Conservation (phyloP, 2,888 invertebrate genomes). For the Drosophila merina region DNA sequence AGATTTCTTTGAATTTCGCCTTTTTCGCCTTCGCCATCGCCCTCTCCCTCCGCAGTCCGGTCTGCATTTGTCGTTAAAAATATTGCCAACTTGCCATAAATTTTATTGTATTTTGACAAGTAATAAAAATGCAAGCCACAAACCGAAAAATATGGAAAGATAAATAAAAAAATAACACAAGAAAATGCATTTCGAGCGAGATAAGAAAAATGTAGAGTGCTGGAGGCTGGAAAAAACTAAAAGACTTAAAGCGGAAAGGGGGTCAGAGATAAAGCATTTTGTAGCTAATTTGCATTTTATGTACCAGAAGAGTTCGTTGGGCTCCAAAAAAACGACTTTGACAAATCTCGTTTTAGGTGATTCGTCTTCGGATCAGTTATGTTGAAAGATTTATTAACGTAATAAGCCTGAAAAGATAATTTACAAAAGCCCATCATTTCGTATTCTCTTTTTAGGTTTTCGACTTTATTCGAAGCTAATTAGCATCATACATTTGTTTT, state of each 20-base stretch:
- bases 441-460: conserved; percentile 24
- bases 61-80: conserved; percentile 72
- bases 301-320: conserved; percentile 46
- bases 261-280: conserved; percentile 51
- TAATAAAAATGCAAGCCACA: conserved; percentile 75
- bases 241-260: conserved; percentile 4
- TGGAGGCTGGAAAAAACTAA: conserved; percentile 1
- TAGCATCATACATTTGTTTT: conserved; percentile 55
- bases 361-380: conserved; percentile 41
- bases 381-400: conserved; percentile 61
- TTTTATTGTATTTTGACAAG: conserved; percentile 73
- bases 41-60: conserved; percentile 23
- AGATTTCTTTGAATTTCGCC: conserved; percentile 48
- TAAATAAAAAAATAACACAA: conserved; percentile 24
- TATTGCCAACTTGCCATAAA: conserved; percentile 74
- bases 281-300: conserved; percentile 66
- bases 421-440: conserved; percentile 8
- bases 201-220: conserved; percentile 28
- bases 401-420: conserved; percentile 19
- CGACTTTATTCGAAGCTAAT: conserved; percentile 60
- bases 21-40: conserved; percentile 21
- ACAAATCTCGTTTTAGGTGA: conserved; percentile 60
- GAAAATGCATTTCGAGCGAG: conserved; percentile 50
- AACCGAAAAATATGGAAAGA: conserved; percentile 23
- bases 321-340: conserved; percentile 30